Base-by-base conservation (phyloP, 2,797 vertebrate genomes). In the Pyrocephalus nanus region DNA sequence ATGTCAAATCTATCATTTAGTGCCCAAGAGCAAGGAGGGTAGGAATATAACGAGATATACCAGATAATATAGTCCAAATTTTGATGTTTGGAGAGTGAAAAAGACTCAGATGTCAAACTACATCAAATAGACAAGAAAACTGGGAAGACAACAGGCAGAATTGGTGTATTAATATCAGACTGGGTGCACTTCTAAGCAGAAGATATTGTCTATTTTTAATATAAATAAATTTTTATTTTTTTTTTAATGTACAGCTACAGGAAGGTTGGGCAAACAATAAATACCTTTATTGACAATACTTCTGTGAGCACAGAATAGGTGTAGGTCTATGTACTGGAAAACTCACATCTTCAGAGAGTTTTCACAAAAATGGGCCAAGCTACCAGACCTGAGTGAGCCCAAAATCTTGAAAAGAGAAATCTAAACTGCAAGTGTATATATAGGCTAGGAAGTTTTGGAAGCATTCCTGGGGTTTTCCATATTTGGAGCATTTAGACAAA, bases 101-200 rank as follows among this genome's bases (percentile, higher is more conserved):
- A 66, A 69, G 14, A 42, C 4, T 83, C 36, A 48, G 7, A 20
- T 22, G 11, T 34, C 22, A 73, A 13, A 25, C 1, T 36, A 34
- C 1, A 4, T 42, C 45, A 75, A 84, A 72, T 3, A 53, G 15
- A 34, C 4, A 48, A 61, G 43, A 62, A 47, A 70, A 51, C 2
- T 65, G 19, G 32, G 20, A 71, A 64, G 8, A 58, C 16, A 6
- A 14, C 5, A 64, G 34, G 16, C 9, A 74, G 34, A 67, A 67
- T 6, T 57, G 4, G 7, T 4, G 0, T n/a, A 47, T 40, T 57
- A 58, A n/a, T 4, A 51, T 29, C 17, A 66, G 9, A 10, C 22
- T 7, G 1, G 12, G 3, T 60, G 10, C 4, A 55, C 6, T 70
- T 86, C 15, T 54, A 47, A 50, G 17, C 6, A 14, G n/a, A 70